A percentile compares a stretch with the other conserved stretches of the same genome.
These are phyloP conservation scores for Eucriotettix oculatus DNA, from an alignment of 2,888 invertebrate species.

Conservation along the genomic window DNA sequence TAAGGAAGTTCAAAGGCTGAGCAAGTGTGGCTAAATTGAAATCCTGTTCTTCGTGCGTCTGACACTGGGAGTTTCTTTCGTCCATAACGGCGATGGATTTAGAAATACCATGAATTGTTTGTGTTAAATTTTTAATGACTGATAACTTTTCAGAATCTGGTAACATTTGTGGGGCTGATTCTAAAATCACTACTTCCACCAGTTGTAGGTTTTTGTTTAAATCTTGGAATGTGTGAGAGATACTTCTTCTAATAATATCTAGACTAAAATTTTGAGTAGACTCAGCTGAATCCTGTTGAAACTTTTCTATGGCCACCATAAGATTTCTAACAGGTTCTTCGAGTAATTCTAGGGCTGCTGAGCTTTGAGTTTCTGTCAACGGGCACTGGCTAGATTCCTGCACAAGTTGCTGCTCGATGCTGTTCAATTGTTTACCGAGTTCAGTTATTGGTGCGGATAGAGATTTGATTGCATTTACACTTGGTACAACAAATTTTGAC, in stretches of 20 bases:
- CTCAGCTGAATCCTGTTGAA: not conserved
- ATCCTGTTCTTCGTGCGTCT: no score
- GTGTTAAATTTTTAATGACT: slow-evolving; percentile 11
- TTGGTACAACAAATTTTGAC: not conserved
- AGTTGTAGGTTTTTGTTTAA: slow-evolving; percentile 1
- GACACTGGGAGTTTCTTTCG: no score
- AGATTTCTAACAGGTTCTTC: not conserved
- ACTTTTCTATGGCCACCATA: not conserved
- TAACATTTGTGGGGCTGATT: not conserved
- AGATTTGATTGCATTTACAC: slow-evolving; percentile 21
- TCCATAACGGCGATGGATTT: not conserved
- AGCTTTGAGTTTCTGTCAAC: not conserved
- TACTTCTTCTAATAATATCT: no score
- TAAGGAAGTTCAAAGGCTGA: not conserved
- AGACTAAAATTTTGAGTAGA: not conserved
- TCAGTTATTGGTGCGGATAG: slow-evolving; percentile 26
- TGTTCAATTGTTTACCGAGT: slow-evolving; percentile 26
- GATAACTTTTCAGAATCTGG: slow-evolving; percentile 2
- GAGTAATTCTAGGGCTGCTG: not conserved
- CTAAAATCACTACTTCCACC: not conserved
- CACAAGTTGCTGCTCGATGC: slow-evolving; percentile 8
- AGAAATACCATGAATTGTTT: slow-evolving; percentile 11
- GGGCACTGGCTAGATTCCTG: not conserved
- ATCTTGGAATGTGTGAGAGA: slow-evolving; percentile 1
- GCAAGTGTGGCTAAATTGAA: no score